Conservation (phyloP, 2,888 invertebrate genomes). For the Frankliniella intonsa region DNA sequence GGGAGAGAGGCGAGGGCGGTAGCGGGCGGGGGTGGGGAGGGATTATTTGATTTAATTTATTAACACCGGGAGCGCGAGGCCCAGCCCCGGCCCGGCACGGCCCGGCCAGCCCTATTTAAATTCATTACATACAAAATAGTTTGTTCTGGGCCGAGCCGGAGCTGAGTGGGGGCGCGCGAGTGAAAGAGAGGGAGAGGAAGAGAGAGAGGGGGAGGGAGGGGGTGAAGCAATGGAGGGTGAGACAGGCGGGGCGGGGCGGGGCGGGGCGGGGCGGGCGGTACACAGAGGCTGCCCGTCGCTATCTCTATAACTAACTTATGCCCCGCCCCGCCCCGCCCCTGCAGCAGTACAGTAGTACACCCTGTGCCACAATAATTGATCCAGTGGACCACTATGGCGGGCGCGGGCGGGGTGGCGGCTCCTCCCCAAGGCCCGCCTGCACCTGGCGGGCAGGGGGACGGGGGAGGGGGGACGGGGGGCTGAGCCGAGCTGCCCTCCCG, state of each 20-base stretch:
- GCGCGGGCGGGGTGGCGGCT: neutral
- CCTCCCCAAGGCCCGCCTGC: neutral
- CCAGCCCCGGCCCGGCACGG: neutral
- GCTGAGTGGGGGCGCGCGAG: too few species aligned
- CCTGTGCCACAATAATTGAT: too few species aligned
- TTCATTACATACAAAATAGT: slow-evolving; percentile 25
- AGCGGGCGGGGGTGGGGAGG: neutral
- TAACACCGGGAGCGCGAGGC: slow-evolving; percentile 4
- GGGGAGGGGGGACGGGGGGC: neutral
- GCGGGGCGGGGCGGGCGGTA: neutral
- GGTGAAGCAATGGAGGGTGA: neutral
- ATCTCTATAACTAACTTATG: neutral
- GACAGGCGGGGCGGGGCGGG: neutral
- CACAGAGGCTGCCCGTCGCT: neutral
- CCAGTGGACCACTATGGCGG: neutral
- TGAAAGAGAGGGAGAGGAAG: neutral
- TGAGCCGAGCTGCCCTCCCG: neutral
- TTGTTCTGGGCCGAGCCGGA: slow-evolving; percentile 14
- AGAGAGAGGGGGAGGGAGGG: neutral
- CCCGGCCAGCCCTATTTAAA: slow-evolving; percentile 7
- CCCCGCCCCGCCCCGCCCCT: neutral
- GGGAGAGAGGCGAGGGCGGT: neutral
- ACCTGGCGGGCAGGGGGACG: neutral
- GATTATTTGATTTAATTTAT: slow-evolving; percentile 22
- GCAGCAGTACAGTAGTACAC: too few species aligned